Evolutionary conservation across 1,140 invertebrate species (phyloP), one percentile per base, ranked within the genome.

Genomic region (Idris sp.): DNA sequence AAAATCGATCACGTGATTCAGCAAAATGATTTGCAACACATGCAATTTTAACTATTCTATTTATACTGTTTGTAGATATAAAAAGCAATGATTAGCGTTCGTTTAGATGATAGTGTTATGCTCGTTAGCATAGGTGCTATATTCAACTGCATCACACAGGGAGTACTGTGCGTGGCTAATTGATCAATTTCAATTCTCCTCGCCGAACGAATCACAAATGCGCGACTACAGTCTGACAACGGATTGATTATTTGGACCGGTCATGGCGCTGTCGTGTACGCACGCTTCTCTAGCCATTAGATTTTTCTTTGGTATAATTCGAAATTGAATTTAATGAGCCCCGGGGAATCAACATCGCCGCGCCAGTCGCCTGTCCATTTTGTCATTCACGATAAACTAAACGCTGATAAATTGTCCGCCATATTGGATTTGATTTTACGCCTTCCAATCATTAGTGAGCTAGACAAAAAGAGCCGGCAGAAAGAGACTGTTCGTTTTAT

Each of bases 151-250:
- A 68, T 51, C 10, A 69, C 31, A 43, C 54, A 41, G 38, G 22
- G 58, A 33, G 31, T 28, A 15, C 8, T 48, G 51, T 26, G 51
- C 77, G 78, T 61, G 54, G 78, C 74, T 80, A 81, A 85, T 84
- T 84, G 83, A 85, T 85, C 81, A 83, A 85, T 85, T 83, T 84
- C 83, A 84, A 84, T 84, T 85, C 83, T 81, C 73, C 26, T 76
- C 68, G 41, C 49, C 40, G 75, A 83, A 80, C 76, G 76, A 82
- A 79, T 79, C 74, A 80, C 76, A 79, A 82, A 82, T 78, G 81
- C 67, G 69, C 74, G 74, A 80, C 79, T 82, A 49, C 65, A 76
- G 73, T 76, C 76, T 83, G 79, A 82, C 79, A 81, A 79, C 82
- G 79, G 82, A 83, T 83, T 82, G 80, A 82, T 83, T 83, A 82